phyloP scores from a whole-genome alignment of 2,113 vertebrate species.

The Fregata magnificens region DNA sequence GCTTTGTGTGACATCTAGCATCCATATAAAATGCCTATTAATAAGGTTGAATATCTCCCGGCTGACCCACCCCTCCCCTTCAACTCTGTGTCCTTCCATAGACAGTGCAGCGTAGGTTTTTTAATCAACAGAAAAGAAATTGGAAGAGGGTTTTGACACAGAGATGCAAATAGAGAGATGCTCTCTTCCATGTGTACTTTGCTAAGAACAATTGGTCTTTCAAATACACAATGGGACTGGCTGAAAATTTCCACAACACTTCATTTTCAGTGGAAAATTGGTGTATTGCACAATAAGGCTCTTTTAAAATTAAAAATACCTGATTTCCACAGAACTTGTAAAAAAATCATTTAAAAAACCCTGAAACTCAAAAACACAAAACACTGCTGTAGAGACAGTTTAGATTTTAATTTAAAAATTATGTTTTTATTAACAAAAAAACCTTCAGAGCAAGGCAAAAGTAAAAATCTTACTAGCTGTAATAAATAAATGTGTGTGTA shows the following conservation, averaged over 20 bases:
- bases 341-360: fast-evolving
- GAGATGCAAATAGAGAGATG: neutral
- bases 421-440: fast-evolving
- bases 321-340: neutral
- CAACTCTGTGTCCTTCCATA: neutral
- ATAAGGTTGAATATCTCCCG: neutral
- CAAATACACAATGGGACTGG: neutral
- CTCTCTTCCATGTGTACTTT: neutral
- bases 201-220: neutral
- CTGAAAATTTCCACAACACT: neutral
- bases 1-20: neutral
- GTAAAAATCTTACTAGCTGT: neutral
- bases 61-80: neutral
- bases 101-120: neutral
- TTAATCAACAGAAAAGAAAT: neutral
- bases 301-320: neutral
- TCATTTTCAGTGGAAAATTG: neutral
- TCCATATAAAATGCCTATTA: neutral
- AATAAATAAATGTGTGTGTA: neutral
- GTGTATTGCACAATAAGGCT: neutral
- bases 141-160: neutral
- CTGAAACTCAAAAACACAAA: neutral
- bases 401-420: neutral
- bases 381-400: neutral
- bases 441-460: neutral